Evolutionary conservation across 2,797 vertebrate genomes (phyloP).

Genomic region (Hafferia zeledoni): DNA sequence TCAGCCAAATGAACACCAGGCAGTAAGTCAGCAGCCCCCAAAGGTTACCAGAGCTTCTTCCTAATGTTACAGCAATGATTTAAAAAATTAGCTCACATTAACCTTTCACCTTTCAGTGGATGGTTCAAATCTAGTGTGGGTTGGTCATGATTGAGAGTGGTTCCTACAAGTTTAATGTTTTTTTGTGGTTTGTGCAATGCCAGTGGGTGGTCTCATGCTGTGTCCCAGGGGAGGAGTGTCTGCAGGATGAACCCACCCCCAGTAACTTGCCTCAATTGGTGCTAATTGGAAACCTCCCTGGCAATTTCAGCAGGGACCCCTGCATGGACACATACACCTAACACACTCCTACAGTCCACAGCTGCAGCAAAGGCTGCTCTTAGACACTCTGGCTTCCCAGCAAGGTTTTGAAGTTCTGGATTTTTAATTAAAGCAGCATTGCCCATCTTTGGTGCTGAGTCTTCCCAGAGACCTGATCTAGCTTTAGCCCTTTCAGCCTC

Average conservation of each 20-base stretch:
- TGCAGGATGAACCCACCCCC: not conserved
- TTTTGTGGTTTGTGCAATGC: not conserved
- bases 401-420: not conserved
- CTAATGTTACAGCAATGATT: slow-evolving; percentile 59
- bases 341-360: not conserved
- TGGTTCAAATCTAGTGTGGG: slow-evolving; percentile 42
- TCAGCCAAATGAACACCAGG: slow-evolving; percentile 57
- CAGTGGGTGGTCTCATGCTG: not conserved
- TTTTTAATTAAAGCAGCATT: not conserved
- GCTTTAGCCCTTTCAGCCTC: not conserved
- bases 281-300: slow-evolving; percentile 20
- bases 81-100: slow-evolving; percentile 51
- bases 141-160: not conserved
- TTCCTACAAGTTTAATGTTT: not conserved
- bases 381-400: not conserved
- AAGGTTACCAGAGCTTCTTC: slow-evolving; percentile 66
- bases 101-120: slow-evolving; percentile 27
- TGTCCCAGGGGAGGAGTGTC: not conserved
- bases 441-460: not conserved
- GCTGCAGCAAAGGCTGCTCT: not conserved
- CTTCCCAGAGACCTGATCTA: not conserved
- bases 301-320: not conserved
- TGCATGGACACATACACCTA: not conserved
- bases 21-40: slow-evolving; percentile 45
- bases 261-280: slow-evolving; percentile 1